Percentiles rank a stretch among this genome's conserved stretches.
Conservation (phyloP, 2,797 vertebrate species). For the Lepus oiostolus region DNA sequence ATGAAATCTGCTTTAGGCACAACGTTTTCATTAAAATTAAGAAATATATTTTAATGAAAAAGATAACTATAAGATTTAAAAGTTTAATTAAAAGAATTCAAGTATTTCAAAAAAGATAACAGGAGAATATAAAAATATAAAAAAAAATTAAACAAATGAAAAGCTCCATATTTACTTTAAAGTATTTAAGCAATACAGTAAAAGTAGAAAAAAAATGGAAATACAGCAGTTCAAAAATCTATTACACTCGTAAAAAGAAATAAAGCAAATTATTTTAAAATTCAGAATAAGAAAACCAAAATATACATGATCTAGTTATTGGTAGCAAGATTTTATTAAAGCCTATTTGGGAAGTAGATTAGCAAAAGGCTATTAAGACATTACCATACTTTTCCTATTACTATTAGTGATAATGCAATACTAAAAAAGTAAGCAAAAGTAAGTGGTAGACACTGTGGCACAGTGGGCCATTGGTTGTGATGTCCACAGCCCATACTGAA, state of each 20-base stretch:
- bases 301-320: not conserved
- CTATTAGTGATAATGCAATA: not conserved
- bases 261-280: not conserved
- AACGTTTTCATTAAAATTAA: slow-evolving; percentile 24
- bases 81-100: not conserved
- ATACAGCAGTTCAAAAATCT: not conserved
- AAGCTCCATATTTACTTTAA: not conserved
- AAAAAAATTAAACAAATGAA: slow-evolving; percentile 21
- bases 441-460: too few relatives aligned
- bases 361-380: not conserved
- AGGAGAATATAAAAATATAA: not conserved
- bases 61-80: not conserved
- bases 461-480: too few relatives aligned
- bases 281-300: not conserved
- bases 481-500: too few relatives aligned
- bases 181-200: not conserved
- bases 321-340: not conserved
- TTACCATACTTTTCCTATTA: not conserved
- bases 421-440: not conserved
- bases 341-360: not conserved
- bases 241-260: not conserved
- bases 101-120: not conserved
- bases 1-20: not conserved
- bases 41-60: not conserved
- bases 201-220: slow-evolving; percentile 1